phyloP scores from a whole-genome alignment of 2,113 vertebrate genomes.

The Rhabdomys dilectus region DNA sequence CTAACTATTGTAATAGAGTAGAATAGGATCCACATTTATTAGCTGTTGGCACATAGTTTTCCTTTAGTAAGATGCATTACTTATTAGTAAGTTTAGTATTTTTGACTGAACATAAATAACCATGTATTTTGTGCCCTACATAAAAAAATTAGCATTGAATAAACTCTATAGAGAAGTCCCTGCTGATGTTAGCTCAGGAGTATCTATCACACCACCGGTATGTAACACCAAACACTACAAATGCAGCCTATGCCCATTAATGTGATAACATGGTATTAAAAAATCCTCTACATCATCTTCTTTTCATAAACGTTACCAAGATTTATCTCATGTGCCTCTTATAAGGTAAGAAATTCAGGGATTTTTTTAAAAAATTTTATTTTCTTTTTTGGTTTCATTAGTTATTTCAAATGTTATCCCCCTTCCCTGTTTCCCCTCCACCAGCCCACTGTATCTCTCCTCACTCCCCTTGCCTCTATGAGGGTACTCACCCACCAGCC shows the following conservation, averaged over 20 bases:
- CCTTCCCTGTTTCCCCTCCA: no score
- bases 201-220: fast-evolving
- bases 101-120: background rate
- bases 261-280: background rate
- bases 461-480: no score
- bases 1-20: background rate
- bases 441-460: no score
- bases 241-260: background rate
- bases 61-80: background rate
- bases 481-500: no score
- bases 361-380: no score
- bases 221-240: fast-evolving
- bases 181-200: background rate
- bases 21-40: background rate
- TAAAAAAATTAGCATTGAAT: background rate
- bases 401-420: no score
- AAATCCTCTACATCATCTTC: background rate
- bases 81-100: no score
- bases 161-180: background rate
- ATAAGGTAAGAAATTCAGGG: background rate
- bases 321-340: background rate
- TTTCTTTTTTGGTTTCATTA: no score
- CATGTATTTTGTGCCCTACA: background rate
- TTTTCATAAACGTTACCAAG: background rate
- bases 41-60: background rate